Evolutionary conservation across 2,888 invertebrate genomes (phyloP).

Genomic region (Sinentomon sp.): DNA sequence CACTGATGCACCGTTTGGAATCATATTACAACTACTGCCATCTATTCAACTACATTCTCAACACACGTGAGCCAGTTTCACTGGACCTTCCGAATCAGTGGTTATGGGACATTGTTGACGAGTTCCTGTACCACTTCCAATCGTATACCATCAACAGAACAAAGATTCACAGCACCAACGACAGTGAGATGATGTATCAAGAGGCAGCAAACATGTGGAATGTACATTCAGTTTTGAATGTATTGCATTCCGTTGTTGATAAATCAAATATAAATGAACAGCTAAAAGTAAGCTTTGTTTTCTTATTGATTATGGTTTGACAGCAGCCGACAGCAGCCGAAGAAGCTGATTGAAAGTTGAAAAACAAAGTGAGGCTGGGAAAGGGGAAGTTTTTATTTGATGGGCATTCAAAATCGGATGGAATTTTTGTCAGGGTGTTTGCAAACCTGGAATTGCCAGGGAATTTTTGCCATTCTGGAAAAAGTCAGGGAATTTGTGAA

Average conservation of each 20-base stretch:
- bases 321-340: no score
- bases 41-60: slow-evolving; percentile 82
- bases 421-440: no score
- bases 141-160: slow-evolving; percentile 42
- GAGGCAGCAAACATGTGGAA: slow-evolving; percentile 39
- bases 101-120: slow-evolving; percentile 98
- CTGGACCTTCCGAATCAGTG: slow-evolving; percentile 88
- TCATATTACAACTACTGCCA: slow-evolving; percentile 97
- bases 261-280: slow-evolving; percentile 96
- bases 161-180: slow-evolving; percentile 15
- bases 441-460: no score
- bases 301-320: no score
- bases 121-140: slow-evolving; percentile 95
- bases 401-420: no score
- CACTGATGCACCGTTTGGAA: slow-evolving; percentile 68
- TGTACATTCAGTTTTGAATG: slow-evolving; percentile 88
- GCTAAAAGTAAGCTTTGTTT: slow-evolving; percentile 50
- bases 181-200: slow-evolving; percentile 23
- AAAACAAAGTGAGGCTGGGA: no score
- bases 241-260: slow-evolving; percentile 85
- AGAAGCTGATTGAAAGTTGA: no score
- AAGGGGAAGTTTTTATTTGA: no score
- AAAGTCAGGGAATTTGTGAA: no score
- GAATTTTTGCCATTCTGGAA: no score
- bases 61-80: slow-evolving; percentile 57